Base-by-base conservation (phyloP, 2,797 vertebrate species). In the Enteromius radiatus region DNA sequence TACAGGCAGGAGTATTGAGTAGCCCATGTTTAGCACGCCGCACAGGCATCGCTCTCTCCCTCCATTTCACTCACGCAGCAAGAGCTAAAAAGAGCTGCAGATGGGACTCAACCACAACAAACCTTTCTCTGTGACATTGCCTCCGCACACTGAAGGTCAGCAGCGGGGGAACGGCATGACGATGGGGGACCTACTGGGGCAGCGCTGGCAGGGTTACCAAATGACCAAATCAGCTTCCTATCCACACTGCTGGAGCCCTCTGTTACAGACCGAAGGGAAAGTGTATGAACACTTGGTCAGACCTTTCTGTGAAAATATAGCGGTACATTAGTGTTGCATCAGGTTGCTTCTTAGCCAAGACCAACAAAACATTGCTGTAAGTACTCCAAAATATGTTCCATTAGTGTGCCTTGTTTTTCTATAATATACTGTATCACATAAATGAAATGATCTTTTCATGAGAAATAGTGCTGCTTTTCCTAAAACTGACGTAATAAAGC, bases 141-240 rank as follows among this genome's bases (percentile, higher is more conserved):
- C 84, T 82, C 38, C 75, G 76, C 90, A 49, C 36, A 71, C 86
- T 90, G 88, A 94, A 94, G 91, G 90, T 84, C 85, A 90, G 38
- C 77, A 83, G 79, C 19, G 0, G 78, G 79, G 78, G 41, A 82
- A 76, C 36, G 19, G 28, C 74, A 52, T 84, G 70, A 67, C 21
- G n/a, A 70, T 41, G 45, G 70, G 77, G 89, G 89, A 88, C 88
- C 87, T 49, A 79, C 77, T 43, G 54, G 36, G 78, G 84, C 74
- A 38, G 56, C 41, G 8, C 76, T 61, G 65, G 70, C 73, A 74
- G 79, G 75, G 78, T 64, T 56, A 56, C 81, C 63, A 47, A 47
- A 52, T 84, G 49, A 74, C 82, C 69, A 82, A 86, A 86, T 74
- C 75, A 81, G 77, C 82, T 76, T 83, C 61, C 23, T 38, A 67